A percentile compares a stretch with the other conserved stretches of the same genome.
phyloP scores from a whole-genome alignment of 2,888 invertebrate species.

The Schizaphis graminum region DNA sequence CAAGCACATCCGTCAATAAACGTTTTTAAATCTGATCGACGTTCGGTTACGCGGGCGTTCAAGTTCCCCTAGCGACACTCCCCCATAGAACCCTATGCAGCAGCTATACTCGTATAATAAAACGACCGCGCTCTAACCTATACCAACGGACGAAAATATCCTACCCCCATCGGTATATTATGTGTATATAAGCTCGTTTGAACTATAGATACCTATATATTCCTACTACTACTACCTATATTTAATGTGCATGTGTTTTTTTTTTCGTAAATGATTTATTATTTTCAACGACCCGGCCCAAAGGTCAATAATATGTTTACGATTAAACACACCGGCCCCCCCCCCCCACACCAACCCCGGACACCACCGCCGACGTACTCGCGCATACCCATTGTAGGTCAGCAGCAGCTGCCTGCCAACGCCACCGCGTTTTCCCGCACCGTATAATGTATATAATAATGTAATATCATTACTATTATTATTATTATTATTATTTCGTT shows the following conservation, averaged over 20 bases:
- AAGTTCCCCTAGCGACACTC: background rate
- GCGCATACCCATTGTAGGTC: conserved; percentile 20
- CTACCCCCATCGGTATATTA: background rate
- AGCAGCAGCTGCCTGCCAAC: conserved; percentile 10
- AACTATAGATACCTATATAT: background rate
- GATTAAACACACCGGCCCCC: background rate
- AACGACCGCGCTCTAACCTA: background rate
- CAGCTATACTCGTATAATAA: background rate
- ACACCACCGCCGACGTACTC: background rate
- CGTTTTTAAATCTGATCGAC: background rate
- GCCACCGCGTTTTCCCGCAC: background rate
- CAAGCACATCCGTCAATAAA: background rate
- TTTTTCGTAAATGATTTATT: background rate
- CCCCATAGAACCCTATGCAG: background rate
- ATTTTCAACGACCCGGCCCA: conserved; percentile 11
- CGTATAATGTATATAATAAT: background rate
- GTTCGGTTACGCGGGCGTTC: background rate
- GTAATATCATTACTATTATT: background rate
- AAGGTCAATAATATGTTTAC: conserved; percentile 40
- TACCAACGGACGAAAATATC: background rate
- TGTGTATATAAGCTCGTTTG: background rate
- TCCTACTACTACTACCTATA: background rate
- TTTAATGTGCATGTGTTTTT: background rate
- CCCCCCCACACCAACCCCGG: background rate
- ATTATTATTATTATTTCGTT: background rate